phyloP scores from a whole-genome alignment of 2,797 vertebrate genomes.

The Mustela erminea region DNA sequence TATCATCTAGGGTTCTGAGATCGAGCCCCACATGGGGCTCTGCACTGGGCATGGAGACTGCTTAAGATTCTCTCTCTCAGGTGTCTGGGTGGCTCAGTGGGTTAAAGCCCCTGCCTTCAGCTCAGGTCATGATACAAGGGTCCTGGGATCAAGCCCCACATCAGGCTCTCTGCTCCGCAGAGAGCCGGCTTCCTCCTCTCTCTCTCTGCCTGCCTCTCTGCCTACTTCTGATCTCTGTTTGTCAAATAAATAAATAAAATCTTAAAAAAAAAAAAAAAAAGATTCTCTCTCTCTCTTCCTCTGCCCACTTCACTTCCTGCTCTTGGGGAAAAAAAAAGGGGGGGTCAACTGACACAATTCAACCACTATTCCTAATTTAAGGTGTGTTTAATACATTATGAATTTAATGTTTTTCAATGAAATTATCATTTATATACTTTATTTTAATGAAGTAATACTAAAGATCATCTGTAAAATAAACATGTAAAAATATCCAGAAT shows the following conservation, averaged over 20 bases:
- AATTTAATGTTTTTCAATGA: background rate
- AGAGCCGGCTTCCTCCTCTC: no score
- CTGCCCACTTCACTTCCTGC: background rate
- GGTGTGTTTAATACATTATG: background rate
- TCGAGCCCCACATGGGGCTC: background rate
- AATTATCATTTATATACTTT: background rate
- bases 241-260: no score
- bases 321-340: background rate
- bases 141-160: no score
- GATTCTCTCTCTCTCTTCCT: background rate
- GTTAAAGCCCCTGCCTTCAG: no score
- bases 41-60: background rate
- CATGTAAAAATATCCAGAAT: background rate
- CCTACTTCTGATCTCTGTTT: no score
- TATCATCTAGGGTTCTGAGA: background rate
- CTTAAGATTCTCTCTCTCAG: background rate
- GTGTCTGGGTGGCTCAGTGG: no score
- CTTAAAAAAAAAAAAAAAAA: no score
- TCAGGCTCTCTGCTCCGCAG: no score
- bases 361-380: background rate
- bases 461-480: constrained; percentile 16
- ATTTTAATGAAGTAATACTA: background rate
- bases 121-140: no score
- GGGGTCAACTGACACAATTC: background rate
- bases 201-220: no score